Evolutionary conservation across 1,140 invertebrate species (phyloP).

Genomic region (Pectinophora gossypiella): DNA sequence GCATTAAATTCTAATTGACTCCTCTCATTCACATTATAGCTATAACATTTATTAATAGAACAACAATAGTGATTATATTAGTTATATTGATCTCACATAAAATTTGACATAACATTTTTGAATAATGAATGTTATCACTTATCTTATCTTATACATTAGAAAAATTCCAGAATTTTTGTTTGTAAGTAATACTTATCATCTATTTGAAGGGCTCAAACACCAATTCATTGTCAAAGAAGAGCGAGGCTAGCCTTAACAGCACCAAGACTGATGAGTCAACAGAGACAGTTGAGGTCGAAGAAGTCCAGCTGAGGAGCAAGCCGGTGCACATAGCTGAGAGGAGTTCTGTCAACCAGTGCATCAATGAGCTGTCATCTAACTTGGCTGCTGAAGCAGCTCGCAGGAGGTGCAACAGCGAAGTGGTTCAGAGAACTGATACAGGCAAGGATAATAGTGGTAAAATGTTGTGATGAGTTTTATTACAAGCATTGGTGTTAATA

Average conservation of each 20-base stretch:
- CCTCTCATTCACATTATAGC: too few relatives aligned
- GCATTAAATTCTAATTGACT: too few relatives aligned
- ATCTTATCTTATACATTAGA: too few relatives aligned
- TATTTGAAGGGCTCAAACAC: conserved; percentile 45
- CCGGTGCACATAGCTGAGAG: conserved; percentile 55
- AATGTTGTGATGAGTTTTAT: too few relatives aligned
- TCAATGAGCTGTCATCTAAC: conserved; percentile 79
- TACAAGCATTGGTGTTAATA: too few relatives aligned
- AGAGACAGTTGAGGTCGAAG: conserved; percentile 49
- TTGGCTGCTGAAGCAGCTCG: conserved; percentile 60
- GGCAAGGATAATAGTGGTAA: conserved; percentile 49
- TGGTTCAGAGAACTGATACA: conserved; percentile 58
- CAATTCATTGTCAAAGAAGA: conserved; percentile 56
- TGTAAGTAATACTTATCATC: too few relatives aligned
- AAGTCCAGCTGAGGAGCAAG: conserved; percentile 61
- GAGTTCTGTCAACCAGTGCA: conserved; percentile 79
- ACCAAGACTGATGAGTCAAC: conserved; percentile 52
- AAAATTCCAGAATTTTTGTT: too few relatives aligned
- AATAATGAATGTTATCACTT: too few relatives aligned
- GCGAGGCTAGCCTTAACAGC: conserved; percentile 40
- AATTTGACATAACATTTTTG: too few relatives aligned
- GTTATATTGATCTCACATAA: too few relatives aligned
- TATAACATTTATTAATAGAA: too few relatives aligned
- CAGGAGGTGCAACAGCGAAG: conserved; percentile 66
- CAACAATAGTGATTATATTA: too few relatives aligned